phyloP scores from a whole-genome alignment of 2,113 vertebrate genomes.

The Pangasianodon gigas region DNA sequence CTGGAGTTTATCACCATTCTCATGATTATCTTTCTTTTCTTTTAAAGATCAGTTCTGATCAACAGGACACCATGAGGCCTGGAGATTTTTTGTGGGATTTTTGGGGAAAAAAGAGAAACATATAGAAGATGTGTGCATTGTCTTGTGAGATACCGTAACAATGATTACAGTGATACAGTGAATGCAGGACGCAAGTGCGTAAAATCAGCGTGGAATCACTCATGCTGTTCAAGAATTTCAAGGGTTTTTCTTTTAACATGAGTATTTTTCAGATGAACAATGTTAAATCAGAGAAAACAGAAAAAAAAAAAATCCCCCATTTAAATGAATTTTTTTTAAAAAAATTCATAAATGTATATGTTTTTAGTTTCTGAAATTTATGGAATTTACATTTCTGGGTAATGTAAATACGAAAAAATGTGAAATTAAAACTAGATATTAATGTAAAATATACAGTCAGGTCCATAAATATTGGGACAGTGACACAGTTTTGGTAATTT shows the following conservation, averaged over 20 bases:
- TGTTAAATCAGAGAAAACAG: too few species aligned
- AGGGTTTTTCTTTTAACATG: background rate
- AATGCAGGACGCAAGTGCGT: too few species aligned
- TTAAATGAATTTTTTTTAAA: too few species aligned
- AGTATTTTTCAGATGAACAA: background rate
- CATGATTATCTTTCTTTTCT: background rate
- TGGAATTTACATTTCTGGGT: background rate
- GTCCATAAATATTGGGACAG: too few species aligned
- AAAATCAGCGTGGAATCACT: background rate
- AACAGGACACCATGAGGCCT: background rate
- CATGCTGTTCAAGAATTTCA: background rate
- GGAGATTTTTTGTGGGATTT: background rate
- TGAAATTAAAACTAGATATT: background rate
- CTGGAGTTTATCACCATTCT: background rate
- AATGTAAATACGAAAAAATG: background rate
- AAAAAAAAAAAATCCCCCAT: too few species aligned
- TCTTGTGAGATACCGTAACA: background rate
- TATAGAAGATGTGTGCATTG: background rate
- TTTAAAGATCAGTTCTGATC: background rate
- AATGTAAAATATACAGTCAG: too few species aligned
- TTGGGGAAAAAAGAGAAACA: background rate
- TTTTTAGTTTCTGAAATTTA: background rate
- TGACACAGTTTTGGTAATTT: too few species aligned
- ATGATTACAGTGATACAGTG: background rate
- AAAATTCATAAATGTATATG: too few species aligned